These are phyloP conservation scores for Prinia subflava DNA, from an alignment of 2,113 vertebrate genomes.

Conservation along the genomic window DNA sequence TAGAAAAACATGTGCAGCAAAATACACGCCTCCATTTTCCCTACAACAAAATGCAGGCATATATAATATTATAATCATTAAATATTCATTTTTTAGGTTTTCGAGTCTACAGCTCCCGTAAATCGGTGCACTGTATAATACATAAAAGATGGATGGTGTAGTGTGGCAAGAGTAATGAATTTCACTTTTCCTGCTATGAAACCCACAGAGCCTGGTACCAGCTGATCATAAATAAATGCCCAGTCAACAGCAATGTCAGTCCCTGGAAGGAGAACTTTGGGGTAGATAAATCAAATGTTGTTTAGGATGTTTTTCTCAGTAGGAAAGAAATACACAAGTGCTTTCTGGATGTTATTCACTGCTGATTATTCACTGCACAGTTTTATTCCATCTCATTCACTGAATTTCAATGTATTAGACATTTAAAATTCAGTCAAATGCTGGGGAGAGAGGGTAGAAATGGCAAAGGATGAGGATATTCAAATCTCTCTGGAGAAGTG, in stretches of 20 bases:
- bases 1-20: background rate
- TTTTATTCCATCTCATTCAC: conserved; percentile 49
- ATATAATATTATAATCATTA: conserved; percentile 28
- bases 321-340: conserved; percentile 52
- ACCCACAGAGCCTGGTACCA: conserved; percentile 42
- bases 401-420: conserved; percentile 59
- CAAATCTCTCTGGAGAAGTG: background rate
- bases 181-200: conserved; percentile 54
- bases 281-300: conserved; percentile 64
- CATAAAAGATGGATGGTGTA: conserved; percentile 54
- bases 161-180: conserved; percentile 63
- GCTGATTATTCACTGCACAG: conserved; percentile 62
- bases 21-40: background rate
- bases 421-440: conserved; percentile 43
- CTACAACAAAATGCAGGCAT: background rate
- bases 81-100: conserved; percentile 51
- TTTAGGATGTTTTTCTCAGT: conserved; percentile 58
- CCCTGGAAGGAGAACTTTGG: conserved; percentile 38
- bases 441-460: conserved; percentile 10
- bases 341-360: conserved; percentile 58
- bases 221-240: conserved; percentile 62
- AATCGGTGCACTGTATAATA: conserved; percentile 12
- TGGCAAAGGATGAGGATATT: conserved; percentile 39
- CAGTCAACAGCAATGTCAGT: conserved; percentile 62
- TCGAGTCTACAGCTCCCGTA: conserved; percentile 18